Conservation (phyloP, 92 coral and sea anemone genomes). For the Desmophyllum pertusum region DNA sequence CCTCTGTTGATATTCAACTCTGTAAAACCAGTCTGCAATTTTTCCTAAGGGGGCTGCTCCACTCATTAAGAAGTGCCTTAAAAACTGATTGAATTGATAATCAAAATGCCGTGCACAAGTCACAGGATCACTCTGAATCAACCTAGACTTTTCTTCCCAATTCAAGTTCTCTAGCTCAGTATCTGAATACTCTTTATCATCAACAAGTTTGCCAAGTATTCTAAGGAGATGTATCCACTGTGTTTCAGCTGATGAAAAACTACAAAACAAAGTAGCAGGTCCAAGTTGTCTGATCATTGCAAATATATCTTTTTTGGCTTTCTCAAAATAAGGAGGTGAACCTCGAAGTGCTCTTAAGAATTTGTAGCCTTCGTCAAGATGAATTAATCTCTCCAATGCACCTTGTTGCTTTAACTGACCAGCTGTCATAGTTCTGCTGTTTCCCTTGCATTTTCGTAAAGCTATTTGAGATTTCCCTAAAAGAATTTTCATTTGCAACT, state of each 20-base stretch:
- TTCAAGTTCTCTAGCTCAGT: slow-evolving; percentile 55
- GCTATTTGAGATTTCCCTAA: slow-evolving; percentile 51
- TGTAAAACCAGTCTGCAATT: slow-evolving; percentile 54
- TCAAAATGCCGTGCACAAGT: slow-evolving; percentile 60
- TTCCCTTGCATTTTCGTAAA: slow-evolving; percentile 53
- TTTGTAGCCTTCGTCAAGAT: too few relatives aligned
- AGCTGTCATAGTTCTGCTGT: slow-evolving; percentile 26
- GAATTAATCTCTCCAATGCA: slow-evolving; percentile 53
- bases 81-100: slow-evolving; percentile 63
- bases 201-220: slow-evolving; percentile 72
- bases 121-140: too few relatives aligned
- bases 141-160: slow-evolving; percentile 67
- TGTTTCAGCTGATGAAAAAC: too few relatives aligned
- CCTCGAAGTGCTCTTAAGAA: too few relatives aligned
- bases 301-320: too few relatives aligned
- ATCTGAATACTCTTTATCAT: slow-evolving; percentile 61
- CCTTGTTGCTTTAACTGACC: slow-evolving; percentile 58
- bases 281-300: too few relatives aligned
- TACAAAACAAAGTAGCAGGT: too few relatives aligned
- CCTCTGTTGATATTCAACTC: slow-evolving; percentile 54
- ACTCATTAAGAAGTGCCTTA: slow-evolving; percentile 47
- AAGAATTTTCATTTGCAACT: slow-evolving; percentile 63
- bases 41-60: slow-evolving; percentile 43
- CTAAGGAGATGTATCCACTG: slow-evolving; percentile 70
- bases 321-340: too few relatives aligned